phyloP scores from a whole-genome alignment of 2,888 invertebrate genomes.

The Zele albiditarsus region DNA sequence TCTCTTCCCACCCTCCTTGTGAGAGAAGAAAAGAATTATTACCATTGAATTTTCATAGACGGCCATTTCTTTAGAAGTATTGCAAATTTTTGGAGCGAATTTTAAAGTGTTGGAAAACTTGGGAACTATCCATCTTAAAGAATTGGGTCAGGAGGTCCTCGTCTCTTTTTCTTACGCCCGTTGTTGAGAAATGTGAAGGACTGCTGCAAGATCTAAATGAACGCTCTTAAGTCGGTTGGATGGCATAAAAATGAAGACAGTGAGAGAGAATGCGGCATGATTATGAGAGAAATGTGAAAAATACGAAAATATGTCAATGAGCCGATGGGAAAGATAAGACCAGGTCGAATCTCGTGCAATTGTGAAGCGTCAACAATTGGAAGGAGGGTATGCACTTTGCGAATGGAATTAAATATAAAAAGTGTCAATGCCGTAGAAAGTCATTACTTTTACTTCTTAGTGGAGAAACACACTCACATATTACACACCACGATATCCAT shows the following conservation, averaged over 20 bases:
- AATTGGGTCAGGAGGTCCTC: conserved; percentile 2
- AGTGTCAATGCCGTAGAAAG: conserved; percentile 33
- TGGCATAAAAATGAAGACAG: background rate
- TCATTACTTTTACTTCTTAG: conserved; percentile 29
- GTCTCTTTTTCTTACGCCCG: background rate
- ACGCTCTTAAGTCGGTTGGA: background rate
- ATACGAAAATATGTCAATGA: conserved; percentile 2
- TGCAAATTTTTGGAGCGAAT: background rate
- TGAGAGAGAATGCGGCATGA: background rate
- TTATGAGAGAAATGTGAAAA: background rate
- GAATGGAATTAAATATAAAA: background rate
- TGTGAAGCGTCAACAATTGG: background rate
- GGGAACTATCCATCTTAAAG: background rate
- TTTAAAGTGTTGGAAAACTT: background rate
- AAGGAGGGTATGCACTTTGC: background rate
- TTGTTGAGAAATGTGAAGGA: background rate
- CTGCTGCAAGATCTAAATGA: conserved; percentile 1
- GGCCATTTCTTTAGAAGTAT: background rate
- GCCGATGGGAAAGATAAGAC: background rate
- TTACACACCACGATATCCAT: background rate
- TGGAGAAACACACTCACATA: background rate
- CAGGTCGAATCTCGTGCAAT: background rate
- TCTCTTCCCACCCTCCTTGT: background rate
- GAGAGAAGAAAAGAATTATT: background rate
- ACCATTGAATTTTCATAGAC: background rate